Evolutionary conservation across 1,140 invertebrate species (phyloP), one percentile per base, ranked within the genome.

Genomic region (Kradibia gibbosae): DNA sequence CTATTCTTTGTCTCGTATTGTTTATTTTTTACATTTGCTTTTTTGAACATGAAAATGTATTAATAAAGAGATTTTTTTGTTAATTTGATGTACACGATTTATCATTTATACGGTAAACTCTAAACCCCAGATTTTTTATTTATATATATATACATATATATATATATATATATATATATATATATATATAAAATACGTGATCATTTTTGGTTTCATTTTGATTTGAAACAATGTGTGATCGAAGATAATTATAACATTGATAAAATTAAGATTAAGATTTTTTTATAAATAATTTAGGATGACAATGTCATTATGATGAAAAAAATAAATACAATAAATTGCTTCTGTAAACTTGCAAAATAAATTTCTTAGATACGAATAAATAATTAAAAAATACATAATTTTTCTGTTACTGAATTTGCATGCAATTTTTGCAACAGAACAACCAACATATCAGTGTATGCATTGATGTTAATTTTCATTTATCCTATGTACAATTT

Each of bases 281-380:
- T n/a, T 71, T 28, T 31, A 67, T 45, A 39, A 13, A 34, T 34
- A 45, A 78, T 65, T 60, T 17, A 36, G 70, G 67, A 78, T 20
- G n/a, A 74, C 42, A 67, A 60, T 42, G n/a, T n/a, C n/a, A n/a
- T n/a, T n/a, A n/a, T n/a, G n/a, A n/a, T n/a, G n/a, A 53, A 20
- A 36, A 20, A 72, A 65, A 65, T n/a, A 67, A 78, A 67, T 55
- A 78, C 71, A 74, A 57, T 62, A 36, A 70, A 70, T 50, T 78
- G 81, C 81, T 78, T 84, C 73, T 84, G 85, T 85, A 84, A 67
- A 86, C 82, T 83, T 77, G 84, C 74, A 83, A 82, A 85, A 84
- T 81, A 86, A 67, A 83, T 83, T 84, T 82, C 67, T 84, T 82
- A 79, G 70, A 84, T 82, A 80, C 80, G 53, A 85, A 86, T 84